A percentile compares a stretch with the other conserved stretches of the same genome.
These are phyloP conservation scores for Mesocricetus auratus DNA, from an alignment of 2,113 vertebrate genomes.

Conservation along the genomic window DNA sequence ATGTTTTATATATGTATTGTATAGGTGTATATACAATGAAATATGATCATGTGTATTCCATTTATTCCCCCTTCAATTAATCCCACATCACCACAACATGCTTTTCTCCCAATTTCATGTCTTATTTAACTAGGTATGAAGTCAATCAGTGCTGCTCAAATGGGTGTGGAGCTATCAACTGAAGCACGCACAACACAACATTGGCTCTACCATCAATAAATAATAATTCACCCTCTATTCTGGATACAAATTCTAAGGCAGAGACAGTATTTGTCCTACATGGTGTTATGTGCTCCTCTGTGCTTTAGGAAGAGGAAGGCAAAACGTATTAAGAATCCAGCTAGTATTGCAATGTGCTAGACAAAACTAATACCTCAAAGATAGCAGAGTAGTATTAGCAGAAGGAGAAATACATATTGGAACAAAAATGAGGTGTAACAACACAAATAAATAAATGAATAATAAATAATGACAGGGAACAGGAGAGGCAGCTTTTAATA, in stretches of 20 bases:
- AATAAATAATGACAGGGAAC: background rate
- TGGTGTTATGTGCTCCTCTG: background rate
- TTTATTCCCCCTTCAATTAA: background rate
- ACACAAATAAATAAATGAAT: background rate
- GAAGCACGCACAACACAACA: background rate
- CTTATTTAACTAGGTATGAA: too few relatives aligned
- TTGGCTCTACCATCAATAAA: background rate
- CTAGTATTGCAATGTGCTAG: background rate
- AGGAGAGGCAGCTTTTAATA: background rate
- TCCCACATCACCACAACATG: too few relatives aligned
- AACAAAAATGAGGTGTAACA: background rate
- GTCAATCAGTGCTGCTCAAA: background rate
- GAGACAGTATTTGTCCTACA: background rate
- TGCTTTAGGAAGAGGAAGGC: background rate
- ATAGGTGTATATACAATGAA: background rate
- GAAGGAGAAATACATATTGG: background rate
- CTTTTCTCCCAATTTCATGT: background rate
- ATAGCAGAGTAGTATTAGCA: background rate
- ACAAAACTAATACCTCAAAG: conserved; percentile 8
- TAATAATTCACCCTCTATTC: background rate
- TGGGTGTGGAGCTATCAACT: background rate
- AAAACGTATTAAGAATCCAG: background rate
- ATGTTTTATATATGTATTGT: background rate
- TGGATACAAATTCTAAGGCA: background rate
- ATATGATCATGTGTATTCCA: background rate